phyloP scores from a whole-genome alignment of 2,888 invertebrate species.

The Falcaria lacertinaria region DNA sequence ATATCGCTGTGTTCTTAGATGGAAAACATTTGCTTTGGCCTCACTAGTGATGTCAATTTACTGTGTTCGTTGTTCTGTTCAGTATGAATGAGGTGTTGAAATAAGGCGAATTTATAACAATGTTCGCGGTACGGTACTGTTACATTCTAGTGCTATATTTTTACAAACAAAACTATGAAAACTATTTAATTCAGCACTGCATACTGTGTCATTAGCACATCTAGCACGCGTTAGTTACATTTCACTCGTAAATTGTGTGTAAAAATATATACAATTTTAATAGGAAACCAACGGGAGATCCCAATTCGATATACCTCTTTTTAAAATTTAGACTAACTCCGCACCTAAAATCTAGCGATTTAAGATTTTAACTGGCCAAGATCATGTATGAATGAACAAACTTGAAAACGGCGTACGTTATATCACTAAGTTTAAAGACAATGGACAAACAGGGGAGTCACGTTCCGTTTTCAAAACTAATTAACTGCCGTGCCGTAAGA shows the following conservation, averaged over 20 bases:
- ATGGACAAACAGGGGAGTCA: neutral
- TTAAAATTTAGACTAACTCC: too few relatives aligned
- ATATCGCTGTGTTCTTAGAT: conserved; percentile 10
- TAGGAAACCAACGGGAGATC: too few relatives aligned
- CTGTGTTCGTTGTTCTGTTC: conserved; percentile 6
- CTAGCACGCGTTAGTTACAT: too few relatives aligned
- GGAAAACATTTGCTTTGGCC: conserved; percentile 13
- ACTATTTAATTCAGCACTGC: too few relatives aligned
- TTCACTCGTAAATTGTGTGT: too few relatives aligned
- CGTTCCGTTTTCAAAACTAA: conserved; percentile 2
- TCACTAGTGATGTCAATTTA: conserved; percentile 17
- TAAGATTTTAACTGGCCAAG: too few relatives aligned
- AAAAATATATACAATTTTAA: too few relatives aligned
- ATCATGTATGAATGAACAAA: too few relatives aligned
- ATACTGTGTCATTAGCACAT: too few relatives aligned
- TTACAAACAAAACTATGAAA: neutral
- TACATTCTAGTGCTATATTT: neutral
- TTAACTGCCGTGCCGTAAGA: neutral
- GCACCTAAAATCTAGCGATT: too few relatives aligned
- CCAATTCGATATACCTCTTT: too few relatives aligned
- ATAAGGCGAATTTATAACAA: neutral
- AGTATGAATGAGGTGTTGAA: neutral
- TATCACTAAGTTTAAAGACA: neutral
- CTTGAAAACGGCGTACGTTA: neutral
- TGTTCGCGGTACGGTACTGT: neutral